These are phyloP conservation scores for Megalops cyprinoides DNA, from an alignment of 2,797 vertebrate genomes.

Conservation along the genomic window DNA sequence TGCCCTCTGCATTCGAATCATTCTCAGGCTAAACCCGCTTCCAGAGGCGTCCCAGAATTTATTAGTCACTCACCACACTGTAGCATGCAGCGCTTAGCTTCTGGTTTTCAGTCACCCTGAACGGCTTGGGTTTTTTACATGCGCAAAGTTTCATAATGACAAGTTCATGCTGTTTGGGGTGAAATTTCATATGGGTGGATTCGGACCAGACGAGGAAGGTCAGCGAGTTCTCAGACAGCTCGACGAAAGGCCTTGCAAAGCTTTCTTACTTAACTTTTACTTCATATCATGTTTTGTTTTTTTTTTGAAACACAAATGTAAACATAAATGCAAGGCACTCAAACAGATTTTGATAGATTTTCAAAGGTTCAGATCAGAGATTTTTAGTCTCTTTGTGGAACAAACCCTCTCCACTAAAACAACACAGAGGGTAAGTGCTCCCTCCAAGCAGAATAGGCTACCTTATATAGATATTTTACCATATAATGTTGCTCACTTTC, in stretches of 20 bases:
- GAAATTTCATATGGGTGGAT: constrained; percentile 33
- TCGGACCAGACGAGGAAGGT: constrained; percentile 1
- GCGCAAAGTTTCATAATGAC: constrained; percentile 19
- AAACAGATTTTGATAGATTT: no score
- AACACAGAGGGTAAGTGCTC: not conserved
- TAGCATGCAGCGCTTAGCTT: not conserved
- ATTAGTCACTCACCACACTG: not conserved
- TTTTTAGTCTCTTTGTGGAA: not conserved
- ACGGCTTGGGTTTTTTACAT: constrained; percentile 17
- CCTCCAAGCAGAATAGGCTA: not conserved
- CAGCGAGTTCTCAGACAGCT: not conserved
- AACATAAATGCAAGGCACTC: no score
- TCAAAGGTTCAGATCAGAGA: no score
- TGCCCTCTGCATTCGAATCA: not conserved
- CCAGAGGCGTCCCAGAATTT: not conserved
- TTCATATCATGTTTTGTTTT: no score
- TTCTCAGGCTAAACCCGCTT: not conserved
- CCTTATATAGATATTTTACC: not conserved
- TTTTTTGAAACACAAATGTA: no score
- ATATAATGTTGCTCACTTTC: not conserved
- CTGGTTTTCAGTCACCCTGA: not conserved
- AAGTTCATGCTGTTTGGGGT: constrained; percentile 18
- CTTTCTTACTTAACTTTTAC: not conserved
- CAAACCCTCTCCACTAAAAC: not conserved
- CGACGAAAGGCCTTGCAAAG: not conserved